These are phyloP conservation scores for Anser brachyrhynchus DNA, from an alignment of 2,113 vertebrate genomes.

Conservation along the genomic window DNA sequence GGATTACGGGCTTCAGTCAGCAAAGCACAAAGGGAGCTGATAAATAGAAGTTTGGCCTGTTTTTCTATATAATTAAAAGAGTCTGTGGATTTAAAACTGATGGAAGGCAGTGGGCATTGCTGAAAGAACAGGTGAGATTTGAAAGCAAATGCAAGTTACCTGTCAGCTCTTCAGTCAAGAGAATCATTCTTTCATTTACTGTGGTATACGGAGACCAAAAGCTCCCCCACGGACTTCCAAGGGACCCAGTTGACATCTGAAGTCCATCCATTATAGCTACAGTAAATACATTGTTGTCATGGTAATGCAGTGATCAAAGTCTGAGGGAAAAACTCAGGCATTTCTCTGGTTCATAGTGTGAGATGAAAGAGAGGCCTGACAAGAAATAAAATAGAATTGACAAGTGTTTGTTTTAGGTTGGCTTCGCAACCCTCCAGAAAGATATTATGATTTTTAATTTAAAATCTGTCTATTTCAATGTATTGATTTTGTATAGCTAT, in stretches of 20 bases:
- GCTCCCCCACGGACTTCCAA: neutral
- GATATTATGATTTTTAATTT: neutral
- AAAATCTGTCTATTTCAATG: neutral
- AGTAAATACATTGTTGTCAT: conserved; percentile 34
- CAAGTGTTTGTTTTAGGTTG: neutral
- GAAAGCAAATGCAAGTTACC: conserved; percentile 1
- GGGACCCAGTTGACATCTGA: neutral
- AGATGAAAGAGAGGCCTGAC: neutral
- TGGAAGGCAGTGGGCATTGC: neutral
- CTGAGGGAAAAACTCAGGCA: neutral
- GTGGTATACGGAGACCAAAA: neutral
- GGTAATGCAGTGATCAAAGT: conserved; percentile 33
- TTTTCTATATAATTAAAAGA: conserved; percentile 28
- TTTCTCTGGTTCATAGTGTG: neutral
- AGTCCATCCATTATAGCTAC: neutral
- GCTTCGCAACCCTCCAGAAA: neutral
- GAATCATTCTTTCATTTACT: neutral
- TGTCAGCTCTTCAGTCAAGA: neutral
- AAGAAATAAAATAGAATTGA: conserved; percentile 1
- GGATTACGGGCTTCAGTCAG: neutral
- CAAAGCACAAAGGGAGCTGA: neutral
- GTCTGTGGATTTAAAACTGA: neutral
- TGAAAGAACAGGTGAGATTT: neutral
- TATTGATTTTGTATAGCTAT: neutral
- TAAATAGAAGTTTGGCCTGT: neutral